Evolutionary conservation across 2,113 vertebrate species (phyloP), one percentile per base, ranked within the genome.

Genomic region (Pica pica): DNA sequence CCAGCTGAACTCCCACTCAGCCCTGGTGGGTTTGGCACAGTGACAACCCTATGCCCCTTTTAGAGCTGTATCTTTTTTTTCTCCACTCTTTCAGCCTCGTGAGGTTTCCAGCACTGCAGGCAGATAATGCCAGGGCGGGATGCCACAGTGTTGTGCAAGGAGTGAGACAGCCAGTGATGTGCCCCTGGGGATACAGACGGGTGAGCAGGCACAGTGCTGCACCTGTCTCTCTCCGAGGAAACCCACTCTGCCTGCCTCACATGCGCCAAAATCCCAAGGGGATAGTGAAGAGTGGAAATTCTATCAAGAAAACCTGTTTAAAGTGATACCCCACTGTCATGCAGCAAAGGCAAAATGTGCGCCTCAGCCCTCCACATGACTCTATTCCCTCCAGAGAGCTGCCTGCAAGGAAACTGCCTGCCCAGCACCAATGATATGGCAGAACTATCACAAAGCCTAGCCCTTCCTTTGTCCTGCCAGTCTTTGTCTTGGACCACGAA

Each of bases 51-150:
- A 14, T 12, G 16, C 6, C 56, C 26, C 42, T 78, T 65, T 11
- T 8, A 77, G 19, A 56, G 39, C 18, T 52, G 30, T 21, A 24
- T 19, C 31, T n/a, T 47, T 75, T 10, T 10, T 28, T 11, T 2
- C 11, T 2, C 11, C 12, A 2, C 47, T 46, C 37, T 46, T 56
- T 21, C 59, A 75, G 52, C 33, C 39, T 71, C 30, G 2, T 1
- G 35, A 84, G 28, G 59, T 27, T 87, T 61, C 55, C 65, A 81
- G n/a, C 4, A 0, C 26, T 0, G 2, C 3, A 1, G 49, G 41
- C 0, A 0, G 37, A 1, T 49, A 28, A 53, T 0, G 2, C 44
- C 68, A 21, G 60, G 77, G 68, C 0, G 0, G 55, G 73, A 77
- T 55, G 76, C 63, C 60, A 46, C 4, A 2, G 78, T 2, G 46